A percentile compares a stretch with the other conserved stretches of the same genome.
Evolutionary conservation across 2,888 invertebrate genomes (phyloP).

Genomic region (Zygogramma bicolorata): DNA sequence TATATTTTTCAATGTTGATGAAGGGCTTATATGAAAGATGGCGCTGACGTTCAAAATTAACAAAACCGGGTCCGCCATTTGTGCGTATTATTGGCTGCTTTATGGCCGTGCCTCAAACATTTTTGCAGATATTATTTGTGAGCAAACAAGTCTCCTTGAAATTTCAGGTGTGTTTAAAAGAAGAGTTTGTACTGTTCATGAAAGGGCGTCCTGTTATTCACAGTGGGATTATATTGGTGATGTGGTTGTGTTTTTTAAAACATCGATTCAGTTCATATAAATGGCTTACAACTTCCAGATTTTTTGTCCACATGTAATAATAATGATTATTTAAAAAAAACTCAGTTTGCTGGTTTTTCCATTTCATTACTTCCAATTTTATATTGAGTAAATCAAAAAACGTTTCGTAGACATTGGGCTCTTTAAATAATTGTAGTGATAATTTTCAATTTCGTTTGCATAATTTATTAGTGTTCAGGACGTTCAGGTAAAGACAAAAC

Average conservation of each 20-base stretch:
- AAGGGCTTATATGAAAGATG: constrained; percentile 57
- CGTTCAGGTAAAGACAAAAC: constrained; percentile 17
- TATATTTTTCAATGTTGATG: background rate
- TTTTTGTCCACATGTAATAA: constrained; percentile 47
- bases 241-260: constrained; percentile 56
- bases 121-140: constrained; percentile 57
- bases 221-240: constrained; percentile 28
- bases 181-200: constrained; percentile 28
- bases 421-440: constrained; percentile 9
- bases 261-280: constrained; percentile 61
- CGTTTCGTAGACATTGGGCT: background rate
- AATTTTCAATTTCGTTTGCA: constrained; percentile 33
- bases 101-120: constrained; percentile 62
- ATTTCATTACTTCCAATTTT: background rate
- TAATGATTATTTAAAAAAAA: background rate
- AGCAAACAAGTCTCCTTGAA: constrained; percentile 40
- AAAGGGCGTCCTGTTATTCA: constrained; percentile 36
- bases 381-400: too few relatives aligned
- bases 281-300: constrained; percentile 56
- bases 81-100: constrained; percentile 64
- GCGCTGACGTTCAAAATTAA: constrained; percentile 60
- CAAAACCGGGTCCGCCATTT: constrained; percentile 67
- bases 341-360: background rate
- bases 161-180: constrained; percentile 55
- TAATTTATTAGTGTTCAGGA: constrained; percentile 34